A percentile compares a stretch with the other conserved stretches of the same genome.
Conservation (phyloP, 92 coral and sea anemone genomes). For the Palythoa grandis region DNA sequence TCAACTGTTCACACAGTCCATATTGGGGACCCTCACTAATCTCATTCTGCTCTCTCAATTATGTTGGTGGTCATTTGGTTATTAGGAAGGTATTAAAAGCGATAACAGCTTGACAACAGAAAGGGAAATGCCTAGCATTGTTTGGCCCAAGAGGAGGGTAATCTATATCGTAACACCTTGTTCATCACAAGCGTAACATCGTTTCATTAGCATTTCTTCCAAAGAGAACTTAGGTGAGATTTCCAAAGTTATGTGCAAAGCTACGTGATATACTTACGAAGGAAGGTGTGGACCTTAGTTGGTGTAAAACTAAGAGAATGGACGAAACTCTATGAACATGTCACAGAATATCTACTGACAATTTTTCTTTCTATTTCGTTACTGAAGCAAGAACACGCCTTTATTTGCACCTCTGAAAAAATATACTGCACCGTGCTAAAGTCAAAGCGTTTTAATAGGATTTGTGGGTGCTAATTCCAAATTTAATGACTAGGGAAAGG, state of each 20-base stretch:
- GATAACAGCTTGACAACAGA: conserved; percentile 44
- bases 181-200: conserved; percentile 24
- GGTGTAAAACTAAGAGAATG: background rate
- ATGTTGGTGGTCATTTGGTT: conserved; percentile 4
- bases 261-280: background rate
- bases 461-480: conserved; percentile 38
- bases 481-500: background rate
- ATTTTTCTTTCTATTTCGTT: background rate
- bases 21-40: background rate
- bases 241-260: background rate
- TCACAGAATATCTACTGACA: background rate
- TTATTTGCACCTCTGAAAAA: background rate
- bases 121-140: conserved; percentile 46
- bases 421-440: too few species aligned
- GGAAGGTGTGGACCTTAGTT: background rate
- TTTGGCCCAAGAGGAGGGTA: conserved; percentile 16
- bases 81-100: conserved; percentile 30
- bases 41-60: background rate
- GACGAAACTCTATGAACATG: background rate
- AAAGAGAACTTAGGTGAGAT: background rate
- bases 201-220: conserved; percentile 8
- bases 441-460: conserved; percentile 7
- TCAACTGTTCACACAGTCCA: background rate
- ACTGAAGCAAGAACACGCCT: background rate
- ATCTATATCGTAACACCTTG: conserved; percentile 42